Percentiles rank a stretch among this genome's conserved stretches.
Evolutionary conservation across 2,888 invertebrate species (phyloP).

Genomic region (Syrphus vitripennis): DNA sequence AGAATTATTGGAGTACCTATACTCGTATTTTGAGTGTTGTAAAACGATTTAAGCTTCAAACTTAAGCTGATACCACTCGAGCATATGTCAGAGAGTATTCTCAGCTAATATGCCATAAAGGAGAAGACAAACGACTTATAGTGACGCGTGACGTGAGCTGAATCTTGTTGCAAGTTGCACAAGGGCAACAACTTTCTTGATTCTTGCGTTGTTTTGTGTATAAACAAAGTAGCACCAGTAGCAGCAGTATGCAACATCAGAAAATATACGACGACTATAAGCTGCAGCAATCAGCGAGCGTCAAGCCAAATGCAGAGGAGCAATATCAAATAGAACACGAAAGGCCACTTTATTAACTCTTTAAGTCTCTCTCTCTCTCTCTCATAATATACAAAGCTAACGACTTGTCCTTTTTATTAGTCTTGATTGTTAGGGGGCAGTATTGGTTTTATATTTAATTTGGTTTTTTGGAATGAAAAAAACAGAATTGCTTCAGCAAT

Average conservation of each 20-base stretch:
- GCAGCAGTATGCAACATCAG: neutral
- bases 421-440: neutral
- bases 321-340: constrained; percentile 66
- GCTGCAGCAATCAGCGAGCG: constrained; percentile 10
- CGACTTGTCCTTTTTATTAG: constrained; percentile 42
- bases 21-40: neutral
- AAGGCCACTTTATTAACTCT: constrained; percentile 71
- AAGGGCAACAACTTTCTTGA: constrained; percentile 71
- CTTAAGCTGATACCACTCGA: constrained; percentile 24
- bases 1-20: constrained; percentile 12
- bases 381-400: constrained; percentile 11
- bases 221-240: neutral
- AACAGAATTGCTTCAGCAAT: no score
- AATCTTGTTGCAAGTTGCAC: constrained; percentile 68
- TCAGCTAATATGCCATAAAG: constrained; percentile 68
- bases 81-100: constrained; percentile 55
- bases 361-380: constrained; percentile 18
- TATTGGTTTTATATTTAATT: neutral
- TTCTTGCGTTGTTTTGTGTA: constrained; percentile 15
- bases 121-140: constrained; percentile 71
- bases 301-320: constrained; percentile 45
- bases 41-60: constrained; percentile 4
- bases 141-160: constrained; percentile 71
- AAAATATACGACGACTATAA: neutral
- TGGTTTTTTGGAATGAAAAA: neutral